These are phyloP conservation scores for Yponomeuta cagnagella DNA, from an alignment of 2,888 invertebrate species.

Conservation along the genomic window DNA sequence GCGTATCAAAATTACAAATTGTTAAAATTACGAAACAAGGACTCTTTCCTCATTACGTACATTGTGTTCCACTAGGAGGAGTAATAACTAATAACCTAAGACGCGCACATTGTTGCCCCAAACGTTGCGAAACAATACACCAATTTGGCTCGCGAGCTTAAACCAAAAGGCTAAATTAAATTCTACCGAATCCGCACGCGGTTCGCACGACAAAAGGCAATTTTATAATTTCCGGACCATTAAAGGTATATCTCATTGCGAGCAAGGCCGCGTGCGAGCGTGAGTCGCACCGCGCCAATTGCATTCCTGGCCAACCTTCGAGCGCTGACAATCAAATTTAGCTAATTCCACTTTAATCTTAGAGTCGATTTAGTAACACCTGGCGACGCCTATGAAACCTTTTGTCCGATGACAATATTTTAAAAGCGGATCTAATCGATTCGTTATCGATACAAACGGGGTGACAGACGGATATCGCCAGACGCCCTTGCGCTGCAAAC, in stretches of 20 bases:
- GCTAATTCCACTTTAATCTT: constrained; percentile 33
- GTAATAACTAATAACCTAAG: constrained; percentile 5
- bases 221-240: constrained; percentile 64
- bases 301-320: constrained; percentile 45
- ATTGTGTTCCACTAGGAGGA: constrained; percentile 22
- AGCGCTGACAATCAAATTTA: constrained; percentile 40
- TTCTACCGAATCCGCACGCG: constrained; percentile 36
- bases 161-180: constrained; percentile 43
- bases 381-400: constrained; percentile 29
- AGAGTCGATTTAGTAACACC: constrained; percentile 39
- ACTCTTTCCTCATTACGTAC: constrained; percentile 9
- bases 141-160: constrained; percentile 32
- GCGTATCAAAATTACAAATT: not conserved
- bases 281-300: constrained; percentile 52
- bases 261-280: constrained; percentile 64
- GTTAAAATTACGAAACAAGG: not conserved
- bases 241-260: constrained; percentile 51
- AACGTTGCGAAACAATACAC: constrained; percentile 42
- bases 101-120: constrained; percentile 14
- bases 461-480: constrained; percentile 57
- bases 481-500: constrained; percentile 47
- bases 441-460: constrained; percentile 18
- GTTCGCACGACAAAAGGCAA: constrained; percentile 41
- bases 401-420: constrained; percentile 51
- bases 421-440: constrained; percentile 68